Percentiles rank a stretch among this genome's conserved stretches.
phyloP scores from a whole-genome alignment of 2,888 invertebrate genomes.

The Dynastes hyllus region DNA sequence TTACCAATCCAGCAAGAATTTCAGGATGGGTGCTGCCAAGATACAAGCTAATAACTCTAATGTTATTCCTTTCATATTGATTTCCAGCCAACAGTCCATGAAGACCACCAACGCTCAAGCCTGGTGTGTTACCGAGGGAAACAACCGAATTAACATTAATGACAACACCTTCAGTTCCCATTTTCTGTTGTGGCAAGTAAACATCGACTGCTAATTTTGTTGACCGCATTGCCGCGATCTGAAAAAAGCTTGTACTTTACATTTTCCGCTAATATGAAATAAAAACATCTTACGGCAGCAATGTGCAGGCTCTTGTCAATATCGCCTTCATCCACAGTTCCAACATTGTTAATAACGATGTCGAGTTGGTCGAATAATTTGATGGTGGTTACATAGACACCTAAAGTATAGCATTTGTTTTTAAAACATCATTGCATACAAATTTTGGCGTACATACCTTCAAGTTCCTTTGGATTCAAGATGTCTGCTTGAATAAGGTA shows the following conservation, averaged over 20 bases:
- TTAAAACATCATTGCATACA: neutral
- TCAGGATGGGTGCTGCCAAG: neutral
- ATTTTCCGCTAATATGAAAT: neutral
- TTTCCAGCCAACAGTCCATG: conserved; percentile 18
- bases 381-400: conserved; percentile 9
- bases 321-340: conserved; percentile 27
- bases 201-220: conserved; percentile 36
- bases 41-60: conserved; percentile 36
- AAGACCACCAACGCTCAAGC: neutral
- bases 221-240: conserved; percentile 29
- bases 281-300: conserved; percentile 9
- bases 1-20: conserved; percentile 7
- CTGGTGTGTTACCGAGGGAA: conserved; percentile 5
- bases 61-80: conserved; percentile 35
- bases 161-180: conserved; percentile 30
- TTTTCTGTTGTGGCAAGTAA: conserved; percentile 22
- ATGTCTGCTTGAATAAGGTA: conserved; percentile 10
- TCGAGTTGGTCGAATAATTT: conserved; percentile 32
- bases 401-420: conserved; percentile 1
- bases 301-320: conserved; percentile 8
- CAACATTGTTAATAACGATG: conserved; percentile 36
- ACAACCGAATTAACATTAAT: conserved; percentile 33
- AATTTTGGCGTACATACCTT: conserved; percentile 12
- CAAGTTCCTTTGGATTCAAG: conserved; percentile 20
- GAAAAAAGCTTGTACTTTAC: neutral